Percentiles rank a stretch among this genome's conserved stretches.
These are phyloP conservation scores for Gasteruption jaculator DNA, from an alignment of 2,888 invertebrate genomes.

Conservation along the genomic window DNA sequence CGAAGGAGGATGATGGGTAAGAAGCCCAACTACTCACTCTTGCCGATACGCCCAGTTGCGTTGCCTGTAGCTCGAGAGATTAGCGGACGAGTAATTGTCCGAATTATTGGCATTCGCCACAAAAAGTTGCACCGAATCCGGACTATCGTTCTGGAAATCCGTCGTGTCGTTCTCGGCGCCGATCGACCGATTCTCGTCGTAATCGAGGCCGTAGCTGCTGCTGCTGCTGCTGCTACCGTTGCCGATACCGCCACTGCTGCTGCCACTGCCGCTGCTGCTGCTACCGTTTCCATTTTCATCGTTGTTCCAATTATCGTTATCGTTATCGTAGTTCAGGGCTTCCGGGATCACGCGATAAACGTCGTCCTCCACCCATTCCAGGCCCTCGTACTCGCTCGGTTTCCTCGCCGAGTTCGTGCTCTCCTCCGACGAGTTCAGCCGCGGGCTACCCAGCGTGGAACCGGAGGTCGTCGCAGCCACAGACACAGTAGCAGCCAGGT, in stretches of 20 bases:
- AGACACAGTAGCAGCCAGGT: not conserved
- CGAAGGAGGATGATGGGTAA: no score
- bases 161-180: slow-evolving; percentile 28
- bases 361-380: slow-evolving; percentile 47
- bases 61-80: slow-evolving; percentile 38
- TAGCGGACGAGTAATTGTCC: slow-evolving; percentile 26
- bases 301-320: slow-evolving; percentile 26
- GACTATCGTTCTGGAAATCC: slow-evolving; percentile 26
- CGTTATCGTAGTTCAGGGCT: slow-evolving; percentile 30
- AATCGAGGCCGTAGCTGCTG: slow-evolving; percentile 29
- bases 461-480: slow-evolving; percentile 9
- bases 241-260: no score
- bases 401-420: no score
- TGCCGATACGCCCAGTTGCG: slow-evolving; percentile 36
- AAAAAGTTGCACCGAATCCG: slow-evolving; percentile 18
- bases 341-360: slow-evolving; percentile 46
- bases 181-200: slow-evolving; percentile 30
- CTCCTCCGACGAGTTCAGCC: not conserved
- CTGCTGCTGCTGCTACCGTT: no score
- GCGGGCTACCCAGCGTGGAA: not conserved
- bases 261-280: slow-evolving; percentile 13
- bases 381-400: slow-evolving; percentile 39
- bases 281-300: slow-evolving; percentile 4
- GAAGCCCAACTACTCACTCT: no score
- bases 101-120: slow-evolving; percentile 22